Evolutionary conservation across 2,113 vertebrate genomes (phyloP), one percentile per base, ranked within the genome.

Genomic region (Heliornis fulica): DNA sequence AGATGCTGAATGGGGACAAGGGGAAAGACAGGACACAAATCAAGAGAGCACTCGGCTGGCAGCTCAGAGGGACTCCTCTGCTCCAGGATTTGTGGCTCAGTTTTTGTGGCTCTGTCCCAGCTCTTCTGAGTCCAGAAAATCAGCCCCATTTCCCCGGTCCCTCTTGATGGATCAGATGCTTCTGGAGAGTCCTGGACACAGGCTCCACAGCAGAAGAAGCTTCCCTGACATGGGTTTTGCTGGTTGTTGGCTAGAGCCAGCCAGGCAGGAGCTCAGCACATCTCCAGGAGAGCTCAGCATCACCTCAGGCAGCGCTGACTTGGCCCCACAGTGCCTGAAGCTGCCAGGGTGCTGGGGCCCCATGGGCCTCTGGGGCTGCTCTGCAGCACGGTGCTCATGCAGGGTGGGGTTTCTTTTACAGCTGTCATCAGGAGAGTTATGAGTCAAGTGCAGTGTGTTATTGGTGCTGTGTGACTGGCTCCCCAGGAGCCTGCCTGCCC

Each of bases 311-410:
- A 36, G 57, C 12, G 3, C 41, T 34, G 56, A 28, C 50, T 56
- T 16, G 14, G 48, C 56, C 80, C 60, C 1, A 0, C 1, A 0
- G 36, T 31, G 29, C 63, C 71, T 1, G 0, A 29, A 29, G 76
- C 31, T 60, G 45, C 72, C 68, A 25, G 46, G 40, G 48, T 83
- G 86, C 54, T 15, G 23, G 29, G 36, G 26, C 32, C 31, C 34
- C 1, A 0, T 16, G 60, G 56, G 89, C 78, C 75, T 34, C 11
- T 0, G 0, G 79, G 51, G 65, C 46, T n/a, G 72, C 76, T 28
- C 46, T 10, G 60, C 45, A 34, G 31, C 80, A 38, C 2, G 1
- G n/a, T 4, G 41, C 75, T 29, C 29, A 6, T 11, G 19, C 5
- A 0, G 38, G 7, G 21, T 2, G 41, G 41, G 43, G 59, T 7